Base-by-base conservation (phyloP, 2,113 vertebrate species). In the Mus spicilegus region DNA sequence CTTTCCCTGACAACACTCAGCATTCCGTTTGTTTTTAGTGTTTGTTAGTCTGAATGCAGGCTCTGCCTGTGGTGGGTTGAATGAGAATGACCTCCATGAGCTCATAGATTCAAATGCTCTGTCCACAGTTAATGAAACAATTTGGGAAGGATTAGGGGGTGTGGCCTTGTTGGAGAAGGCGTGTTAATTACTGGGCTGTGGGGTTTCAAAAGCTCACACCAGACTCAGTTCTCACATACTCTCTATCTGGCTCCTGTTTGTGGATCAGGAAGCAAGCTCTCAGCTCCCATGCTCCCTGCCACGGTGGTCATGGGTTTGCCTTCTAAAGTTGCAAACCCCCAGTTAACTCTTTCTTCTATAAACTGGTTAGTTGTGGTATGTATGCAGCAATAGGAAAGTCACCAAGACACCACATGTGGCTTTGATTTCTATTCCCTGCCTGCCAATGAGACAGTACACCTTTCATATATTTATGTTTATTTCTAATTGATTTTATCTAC, bases 351-450 rank as follows among this genome's bases (percentile, higher is more conserved):
- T 17, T 85, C n/a, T 85, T 65, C 81, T 30, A 30, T 65, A 10
- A 19, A 65, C 28, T 10, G 26, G n/a, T 85, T 85, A 14, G 39
- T 65, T 46, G 8, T 19, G 12, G 24, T 42, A 14, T 30, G n/a
- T 63, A 8, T 7, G 16, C 58, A 42, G 56, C n/a, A 61, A 42
- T 42, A 63, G 81, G 61, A 82, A 39, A 82, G n/a, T 63, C 63
- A 63, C 54, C 56, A 82, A 39, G 56, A 61, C 13, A 39, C 56
- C 1, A 11, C 56, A 42, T 42, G 33, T 42, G 49, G 24, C 67
- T 58, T 89, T 93, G 13, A 33, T 96, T 93, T 91, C 33, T 80
- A 73, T 95, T 95, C 22, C 12, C 28, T 82, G 36, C 30, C 39
- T 61, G 33, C 63, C 26, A 73, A 1, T 39, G 70, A 75, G 51